Conservation (phyloP, 2,113 vertebrate genomes). For the Menidia beryllina region DNA sequence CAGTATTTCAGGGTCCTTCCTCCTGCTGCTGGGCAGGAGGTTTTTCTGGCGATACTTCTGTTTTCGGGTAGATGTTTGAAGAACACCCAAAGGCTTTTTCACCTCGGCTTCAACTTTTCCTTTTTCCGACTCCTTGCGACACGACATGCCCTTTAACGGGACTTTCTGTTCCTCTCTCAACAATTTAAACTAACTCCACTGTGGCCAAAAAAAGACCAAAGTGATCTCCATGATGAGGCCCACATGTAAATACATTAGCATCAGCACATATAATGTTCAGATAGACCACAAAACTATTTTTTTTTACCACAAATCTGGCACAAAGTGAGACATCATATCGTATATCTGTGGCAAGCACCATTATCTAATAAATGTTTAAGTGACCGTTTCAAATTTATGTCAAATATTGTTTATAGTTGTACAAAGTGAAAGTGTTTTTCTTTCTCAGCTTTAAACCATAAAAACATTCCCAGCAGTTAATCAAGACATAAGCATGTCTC, state of each 20-base stretch:
- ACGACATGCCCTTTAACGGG: slow-evolving; percentile 46
- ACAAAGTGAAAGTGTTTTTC: slow-evolving; percentile 25
- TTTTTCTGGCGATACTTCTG: slow-evolving; percentile 46
- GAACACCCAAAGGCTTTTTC: slow-evolving; percentile 50
- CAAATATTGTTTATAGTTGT: slow-evolving; percentile 18
- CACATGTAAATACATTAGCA: slow-evolving; percentile 29
- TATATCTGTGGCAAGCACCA: slow-evolving; percentile 20
- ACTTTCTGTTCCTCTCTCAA: slow-evolving; percentile 61
- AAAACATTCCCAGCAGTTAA: slow-evolving; percentile 17
- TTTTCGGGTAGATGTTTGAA: slow-evolving; percentile 60
- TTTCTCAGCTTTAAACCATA: slow-evolving; percentile 15
- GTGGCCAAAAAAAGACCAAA: slow-evolving; percentile 54
- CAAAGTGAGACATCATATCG: slow-evolving; percentile 5
- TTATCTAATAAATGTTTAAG: slow-evolving; percentile 5
- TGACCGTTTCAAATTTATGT: slow-evolving; percentile 26
- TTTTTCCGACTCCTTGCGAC: slow-evolving; percentile 16
- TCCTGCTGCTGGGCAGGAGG: slow-evolving; percentile 43
- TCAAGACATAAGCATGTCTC: not conserved
- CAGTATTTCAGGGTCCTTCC: slow-evolving; percentile 38
- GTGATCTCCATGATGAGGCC: slow-evolving; percentile 33
- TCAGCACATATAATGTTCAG: slow-evolving; percentile 36
- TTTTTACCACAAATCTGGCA: slow-evolving; percentile 50
- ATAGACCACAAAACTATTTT: slow-evolving; percentile 38
- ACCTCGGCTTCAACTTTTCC: slow-evolving; percentile 15
- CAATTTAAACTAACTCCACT: slow-evolving; percentile 60